Base-by-base conservation (phyloP, 2,797 vertebrate genomes). In the Manis pentadactyla region DNA sequence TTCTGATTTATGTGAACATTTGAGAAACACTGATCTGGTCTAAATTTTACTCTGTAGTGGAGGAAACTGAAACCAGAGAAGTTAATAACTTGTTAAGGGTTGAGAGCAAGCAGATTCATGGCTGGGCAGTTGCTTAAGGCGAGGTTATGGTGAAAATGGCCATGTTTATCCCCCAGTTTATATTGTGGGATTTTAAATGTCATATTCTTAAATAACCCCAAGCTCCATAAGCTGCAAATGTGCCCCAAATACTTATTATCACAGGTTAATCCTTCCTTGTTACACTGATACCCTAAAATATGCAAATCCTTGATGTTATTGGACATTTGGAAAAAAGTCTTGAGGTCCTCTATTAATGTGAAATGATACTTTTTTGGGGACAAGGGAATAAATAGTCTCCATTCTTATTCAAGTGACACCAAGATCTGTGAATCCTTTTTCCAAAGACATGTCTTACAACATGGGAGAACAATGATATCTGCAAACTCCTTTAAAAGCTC, bases 171-270 rank as follows among this genome's bases (percentile, higher is more conserved):
- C 88, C 93, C 93, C 34, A 49, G 2, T 92, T 51, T 61, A 77
- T 66, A 55, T 4, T 4, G 25, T 73, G 39, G 84, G 61, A 81
- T 93, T 96, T 87, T 71, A 64, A 96, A 82, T 82, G 73, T 3
- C 39, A 84, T 95, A 71, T 90, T 96, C 51, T 91, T 51, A 94
- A 82, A 69, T 82, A 90, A 71, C 19, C 49, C 6, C 11, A 93
- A 57, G 11, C 34, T 9, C 29, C 8, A 37, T 25, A 77, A 73
- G 55, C 61, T 94, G 7, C 77, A 64, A 51, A 71, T 69, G 49
- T 81, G 17, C 68, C 37, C 55, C 57, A 87, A 91, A 77, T 12
- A 18, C 31, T 13, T 66, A 5, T 91, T 71, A 64, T 66, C 15
- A 83, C 42, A 53, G 37, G 15, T 77, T 75, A 83, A 81, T 77